Evolutionary conservation across 1,140 invertebrate genomes (phyloP).

Genomic region (Protaetia brevitarsis): DNA sequence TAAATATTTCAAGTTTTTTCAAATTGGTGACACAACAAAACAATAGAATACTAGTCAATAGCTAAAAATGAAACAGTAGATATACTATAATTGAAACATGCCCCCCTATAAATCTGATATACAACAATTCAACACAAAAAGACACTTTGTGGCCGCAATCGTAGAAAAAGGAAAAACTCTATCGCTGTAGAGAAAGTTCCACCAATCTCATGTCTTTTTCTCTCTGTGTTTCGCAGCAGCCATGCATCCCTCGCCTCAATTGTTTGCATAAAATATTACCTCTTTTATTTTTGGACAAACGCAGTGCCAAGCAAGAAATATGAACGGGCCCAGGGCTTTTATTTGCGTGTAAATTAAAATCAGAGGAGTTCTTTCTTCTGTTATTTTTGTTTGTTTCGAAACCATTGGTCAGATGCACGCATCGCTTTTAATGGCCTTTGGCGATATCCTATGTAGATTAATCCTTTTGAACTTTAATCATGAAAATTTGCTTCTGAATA

Average conservation of each 20-base stretch:
- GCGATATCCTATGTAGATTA: conserved; percentile 2
- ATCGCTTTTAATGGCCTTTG: background rate
- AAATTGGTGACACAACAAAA: no score
- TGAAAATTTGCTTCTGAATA: conserved; percentile 10
- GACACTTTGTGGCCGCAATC: conserved; percentile 2
- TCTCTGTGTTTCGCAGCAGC: background rate
- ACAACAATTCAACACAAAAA: conserved; percentile 1
- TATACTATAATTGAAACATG: no score
- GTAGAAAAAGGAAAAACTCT: conserved; percentile 4
- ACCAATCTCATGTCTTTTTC: conserved; percentile 1
- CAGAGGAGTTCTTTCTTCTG: conserved; percentile 20
- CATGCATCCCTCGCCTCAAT: conserved; percentile 15
- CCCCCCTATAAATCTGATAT: no score
- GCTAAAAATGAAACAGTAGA: no score
- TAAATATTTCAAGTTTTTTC: no score
- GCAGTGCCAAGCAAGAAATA: conserved; percentile 28
- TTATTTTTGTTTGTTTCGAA: conserved; percentile 14
- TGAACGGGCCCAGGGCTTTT: conserved; percentile 20
- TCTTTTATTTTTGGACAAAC: conserved; percentile 27
- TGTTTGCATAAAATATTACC: conserved; percentile 31
- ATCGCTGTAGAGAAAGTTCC: background rate
- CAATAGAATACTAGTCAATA: no score
- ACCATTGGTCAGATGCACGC: background rate
- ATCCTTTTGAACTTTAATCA: conserved; percentile 16
- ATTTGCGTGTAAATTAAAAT: conserved; percentile 28